Evolutionary conservation across 2,888 invertebrate genomes (phyloP).

Genomic region (Drosophila colorata): DNA sequence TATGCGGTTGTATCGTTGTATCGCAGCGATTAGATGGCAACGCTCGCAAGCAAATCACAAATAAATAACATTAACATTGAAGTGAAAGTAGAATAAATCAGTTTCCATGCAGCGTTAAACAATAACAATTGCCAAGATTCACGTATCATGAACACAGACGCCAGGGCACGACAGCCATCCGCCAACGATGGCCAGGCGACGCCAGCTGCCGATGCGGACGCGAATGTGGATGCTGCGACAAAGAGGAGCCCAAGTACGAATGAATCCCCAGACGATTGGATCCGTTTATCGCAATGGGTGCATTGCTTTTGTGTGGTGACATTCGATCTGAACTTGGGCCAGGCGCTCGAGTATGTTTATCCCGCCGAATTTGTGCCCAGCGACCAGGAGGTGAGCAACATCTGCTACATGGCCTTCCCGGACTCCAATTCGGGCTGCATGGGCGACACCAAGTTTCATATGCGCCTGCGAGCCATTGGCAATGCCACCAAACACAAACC

Average conservation of each 20-base stretch:
- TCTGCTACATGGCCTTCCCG: slow-evolving; percentile 99
- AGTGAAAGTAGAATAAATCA: slow-evolving; percentile 54
- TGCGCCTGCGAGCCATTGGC: slow-evolving; percentile 91
- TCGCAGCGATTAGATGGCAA: slow-evolving; percentile 30
- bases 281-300: slow-evolving; percentile 95
- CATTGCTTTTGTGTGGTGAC: slow-evolving; percentile 99
- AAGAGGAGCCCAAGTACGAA: slow-evolving; percentile 13
- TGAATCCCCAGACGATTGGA: slow-evolving; percentile 86
- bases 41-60: slow-evolving; percentile 41
- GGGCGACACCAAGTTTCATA: slow-evolving; percentile 99
- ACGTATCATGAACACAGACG: slow-evolving; percentile 44
- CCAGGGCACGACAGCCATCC: slow-evolving; percentile 9
- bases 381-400: slow-evolving; percentile 95
- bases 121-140: slow-evolving; percentile 18
- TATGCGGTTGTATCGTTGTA: neutral
- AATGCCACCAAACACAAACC: slow-evolving; percentile 6
- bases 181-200: slow-evolving; percentile 16
- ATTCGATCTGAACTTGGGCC: slow-evolving; percentile 99
- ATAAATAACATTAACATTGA: slow-evolving; percentile 57
- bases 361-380: slow-evolving; percentile 87
- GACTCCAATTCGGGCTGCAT: slow-evolving; percentile 99
- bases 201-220: neutral
- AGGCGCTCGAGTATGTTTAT: slow-evolving; percentile 86
- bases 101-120: slow-evolving; percentile 41
- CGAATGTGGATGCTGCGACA: slow-evolving; percentile 3